These are phyloP conservation scores for Gryon sp. DNA, from an alignment of 1,140 invertebrate genomes.

Conservation along the genomic window DNA sequence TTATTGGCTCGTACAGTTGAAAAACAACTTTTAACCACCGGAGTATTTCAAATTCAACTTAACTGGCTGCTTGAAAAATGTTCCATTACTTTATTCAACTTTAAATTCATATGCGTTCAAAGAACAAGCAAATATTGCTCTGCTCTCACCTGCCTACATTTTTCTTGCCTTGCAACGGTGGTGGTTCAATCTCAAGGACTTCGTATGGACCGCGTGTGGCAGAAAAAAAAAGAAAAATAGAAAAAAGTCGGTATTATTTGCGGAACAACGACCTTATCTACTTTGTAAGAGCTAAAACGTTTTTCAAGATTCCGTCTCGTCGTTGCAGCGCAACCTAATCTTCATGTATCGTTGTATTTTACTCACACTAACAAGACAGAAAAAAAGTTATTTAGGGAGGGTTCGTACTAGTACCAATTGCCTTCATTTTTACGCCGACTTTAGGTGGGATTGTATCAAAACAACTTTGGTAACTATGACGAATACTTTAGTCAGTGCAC, in stretches of 20 bases:
- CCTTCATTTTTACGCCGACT: no score
- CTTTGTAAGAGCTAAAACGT: slow-evolving; percentile 27
- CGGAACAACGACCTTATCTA: slow-evolving; percentile 53
- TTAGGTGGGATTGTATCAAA: no score
- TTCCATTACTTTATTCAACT: slow-evolving; percentile 10
- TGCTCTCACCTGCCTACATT: slow-evolving; percentile 15
- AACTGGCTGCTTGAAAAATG: neutral
- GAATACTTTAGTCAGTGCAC: no score
- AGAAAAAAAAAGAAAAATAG: no score
- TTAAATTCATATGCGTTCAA: slow-evolving; percentile 17
- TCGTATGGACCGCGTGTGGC: slow-evolving; percentile 25
- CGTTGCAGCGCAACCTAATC: slow-evolving; percentile 55
- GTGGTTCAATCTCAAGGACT: slow-evolving; percentile 35
- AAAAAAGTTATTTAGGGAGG: no score
- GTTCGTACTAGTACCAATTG: no score
- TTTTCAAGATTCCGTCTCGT: slow-evolving; percentile 54
- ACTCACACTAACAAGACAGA: slow-evolving; percentile 7
- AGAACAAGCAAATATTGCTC: slow-evolving; percentile 28
- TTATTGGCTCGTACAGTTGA: slow-evolving; percentile 9
- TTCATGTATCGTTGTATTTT: slow-evolving; percentile 41
- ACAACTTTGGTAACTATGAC: no score
- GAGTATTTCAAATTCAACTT: slow-evolving; percentile 7
- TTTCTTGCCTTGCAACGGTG: slow-evolving; percentile 39
- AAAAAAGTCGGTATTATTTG: slow-evolving; percentile 56
- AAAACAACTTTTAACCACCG: slow-evolving; percentile 1